Base-by-base conservation (phyloP, 2,113 vertebrate species). In the Corvus cornix region DNA sequence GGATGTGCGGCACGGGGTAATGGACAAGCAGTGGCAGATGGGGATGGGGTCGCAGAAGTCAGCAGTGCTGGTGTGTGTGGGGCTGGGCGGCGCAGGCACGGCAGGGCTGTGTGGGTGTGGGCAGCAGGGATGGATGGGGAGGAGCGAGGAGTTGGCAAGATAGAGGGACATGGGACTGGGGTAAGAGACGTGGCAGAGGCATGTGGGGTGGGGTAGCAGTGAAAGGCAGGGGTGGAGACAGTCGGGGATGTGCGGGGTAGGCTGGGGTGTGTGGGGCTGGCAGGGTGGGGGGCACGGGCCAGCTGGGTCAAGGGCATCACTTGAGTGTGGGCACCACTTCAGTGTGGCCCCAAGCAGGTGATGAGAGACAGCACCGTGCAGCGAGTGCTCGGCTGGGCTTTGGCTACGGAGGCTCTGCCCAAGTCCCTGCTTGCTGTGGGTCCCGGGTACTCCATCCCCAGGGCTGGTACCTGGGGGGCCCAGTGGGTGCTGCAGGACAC, bases 341-440 rank as follows among this genome's bases (percentile, higher is more conserved):
- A 21, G 10, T 2, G 43, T 35, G 48, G 31, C 64, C 31, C 26
- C 31, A 18, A 9, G 23, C 6, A 13, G 56, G 35, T 3, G 2
- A 13, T 10, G 76, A 33, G 49, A 21, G 23, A 16, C 64, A 53
- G 26, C 0, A 1, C 21, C 0, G 0, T 16, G 64, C 22, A 55
- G 53, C 0, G 13, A 39, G 60, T 24, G 37, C 19, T 23, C 19
- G 27, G 33, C 55, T 62, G 73, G 59, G 59, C n/a, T 91, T 64
- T 13, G 30, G 10, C 52, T 33, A 1, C 1, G 0, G 7, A 51
- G 56, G 78, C 14, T 91, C 30, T 95, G 64, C 49, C 53, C 66
- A 8, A 67, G 27, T 64, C 73, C n/a, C 53, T 72, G 52, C 33
- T 60, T 68, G 23, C 39, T 59, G 30, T 37, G 58, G 70, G 44